A percentile compares a stretch with the other conserved stretches of the same genome.
These are phyloP conservation scores for Malurus melanocephalus DNA, from an alignment of 2,113 vertebrate species.

Conservation along the genomic window DNA sequence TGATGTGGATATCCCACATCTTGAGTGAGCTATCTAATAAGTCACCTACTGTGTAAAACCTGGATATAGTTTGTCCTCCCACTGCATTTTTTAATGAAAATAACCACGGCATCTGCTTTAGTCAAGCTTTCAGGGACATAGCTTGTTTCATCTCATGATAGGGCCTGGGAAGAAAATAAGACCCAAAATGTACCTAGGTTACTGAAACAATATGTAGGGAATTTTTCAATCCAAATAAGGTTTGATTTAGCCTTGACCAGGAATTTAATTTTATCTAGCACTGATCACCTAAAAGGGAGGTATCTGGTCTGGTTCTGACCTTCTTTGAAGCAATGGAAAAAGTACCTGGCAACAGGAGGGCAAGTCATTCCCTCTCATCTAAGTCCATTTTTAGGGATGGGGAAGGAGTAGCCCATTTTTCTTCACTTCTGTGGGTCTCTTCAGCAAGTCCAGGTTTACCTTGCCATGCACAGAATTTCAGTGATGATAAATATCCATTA, in stretches of 20 bases:
- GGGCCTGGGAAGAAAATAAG: background rate
- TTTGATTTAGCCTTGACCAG: background rate
- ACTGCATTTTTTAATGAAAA: conserved; percentile 33
- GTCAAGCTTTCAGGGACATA: background rate
- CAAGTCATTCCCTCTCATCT: background rate
- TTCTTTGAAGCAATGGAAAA: background rate
- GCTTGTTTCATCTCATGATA: background rate
- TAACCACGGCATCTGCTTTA: background rate
- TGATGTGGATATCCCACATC: background rate
- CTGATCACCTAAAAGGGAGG: background rate
- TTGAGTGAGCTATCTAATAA: conserved; percentile 18
- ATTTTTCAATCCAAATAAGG: background rate
- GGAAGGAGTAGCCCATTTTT: background rate
- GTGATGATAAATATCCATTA: background rate
- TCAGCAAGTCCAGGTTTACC: background rate
- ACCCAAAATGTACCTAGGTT: background rate
- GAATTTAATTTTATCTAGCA: background rate
- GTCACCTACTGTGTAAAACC: conserved; percentile 17
- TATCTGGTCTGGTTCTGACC: background rate
- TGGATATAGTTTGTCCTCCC: background rate
- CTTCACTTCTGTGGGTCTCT: background rate
- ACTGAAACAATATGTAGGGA: background rate
- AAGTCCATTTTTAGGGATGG: background rate
- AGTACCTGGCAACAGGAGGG: background rate
- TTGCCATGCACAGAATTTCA: background rate